Percentiles rank a stretch among this genome's conserved stretches.
Conservation (phyloP, 2,113 vertebrate species). For the Tiliqua scincoides region DNA sequence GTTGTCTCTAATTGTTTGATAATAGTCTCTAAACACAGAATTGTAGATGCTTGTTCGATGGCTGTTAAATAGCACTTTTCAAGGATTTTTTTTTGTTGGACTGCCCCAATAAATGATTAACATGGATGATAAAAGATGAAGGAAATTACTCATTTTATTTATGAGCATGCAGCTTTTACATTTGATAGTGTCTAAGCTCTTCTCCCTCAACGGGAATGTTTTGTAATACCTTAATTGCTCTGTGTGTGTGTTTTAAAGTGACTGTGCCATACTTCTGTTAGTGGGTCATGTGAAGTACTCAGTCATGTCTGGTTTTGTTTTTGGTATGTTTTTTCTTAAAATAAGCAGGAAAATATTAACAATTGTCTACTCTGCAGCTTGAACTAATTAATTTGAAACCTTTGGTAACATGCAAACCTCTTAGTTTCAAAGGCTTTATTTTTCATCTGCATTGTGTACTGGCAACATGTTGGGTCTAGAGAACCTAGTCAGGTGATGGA, state of each 20-base stretch:
- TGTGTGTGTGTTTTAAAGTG: conserved; percentile 48
- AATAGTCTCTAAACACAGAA: fast-evolving
- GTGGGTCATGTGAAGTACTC: conserved; percentile 34
- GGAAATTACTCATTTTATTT: conserved; percentile 63
- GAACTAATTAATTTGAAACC: neutral
- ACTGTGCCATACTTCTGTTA: neutral
- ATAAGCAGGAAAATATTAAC: conserved; percentile 13
- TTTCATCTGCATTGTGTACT: neutral
- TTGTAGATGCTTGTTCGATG: fast-evolving
- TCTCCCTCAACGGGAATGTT: conserved; percentile 36
- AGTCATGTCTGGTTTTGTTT: conserved; percentile 33
- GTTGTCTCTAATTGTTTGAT: neutral
- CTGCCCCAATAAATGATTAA: conserved; percentile 59
- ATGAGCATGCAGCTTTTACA: conserved; percentile 49
- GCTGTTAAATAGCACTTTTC: conserved; percentile 1
- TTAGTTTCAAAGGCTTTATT: neutral
- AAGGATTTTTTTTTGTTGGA: conserved; percentile 33
- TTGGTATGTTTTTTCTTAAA: conserved; percentile 34
- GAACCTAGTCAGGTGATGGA: neutral
- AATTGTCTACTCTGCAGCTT: neutral
- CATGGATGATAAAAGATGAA: conserved; percentile 59
- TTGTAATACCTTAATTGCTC: conserved; percentile 50
- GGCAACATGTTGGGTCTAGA: neutral
- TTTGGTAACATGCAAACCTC: neutral
- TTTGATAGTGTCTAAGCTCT: conserved; percentile 50